Percentiles rank a stretch among this genome's conserved stretches.
These are phyloP conservation scores for Protonemura montana DNA, from an alignment of 2,888 invertebrate genomes.

Conservation along the genomic window DNA sequence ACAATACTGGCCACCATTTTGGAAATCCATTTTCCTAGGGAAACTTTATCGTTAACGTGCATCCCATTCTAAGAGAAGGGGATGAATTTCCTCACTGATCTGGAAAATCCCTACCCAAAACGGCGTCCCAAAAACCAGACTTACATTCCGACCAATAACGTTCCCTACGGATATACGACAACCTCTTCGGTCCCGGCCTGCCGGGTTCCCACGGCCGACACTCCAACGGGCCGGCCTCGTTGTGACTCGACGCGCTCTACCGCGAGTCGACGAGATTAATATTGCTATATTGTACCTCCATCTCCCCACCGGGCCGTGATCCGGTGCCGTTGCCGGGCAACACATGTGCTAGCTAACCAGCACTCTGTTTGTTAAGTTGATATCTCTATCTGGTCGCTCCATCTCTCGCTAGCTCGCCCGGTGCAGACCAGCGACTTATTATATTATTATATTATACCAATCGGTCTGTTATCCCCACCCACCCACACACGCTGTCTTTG, in stretches of 20 bases:
- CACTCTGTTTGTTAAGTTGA: constrained; percentile 17
- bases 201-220: not conserved
- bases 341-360: not conserved
- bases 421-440: not conserved
- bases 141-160: too few relatives aligned
- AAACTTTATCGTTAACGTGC: too few relatives aligned
- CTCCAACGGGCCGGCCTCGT: not conserved
- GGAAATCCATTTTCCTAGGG: too few relatives aligned
- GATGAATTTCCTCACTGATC: too few relatives aligned
- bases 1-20: too few relatives aligned
- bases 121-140: too few relatives aligned
- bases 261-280: not conserved
- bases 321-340: not conserved
- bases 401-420: not conserved
- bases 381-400: not conserved
- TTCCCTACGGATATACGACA: not conserved
- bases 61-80: too few relatives aligned
- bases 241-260: not conserved
- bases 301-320: too few relatives aligned
- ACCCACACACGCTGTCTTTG: not conserved
- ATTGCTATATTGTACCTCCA: constrained; percentile 23
- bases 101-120: too few relatives aligned
- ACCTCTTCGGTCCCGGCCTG: not conserved
- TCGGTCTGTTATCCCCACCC: not conserved
- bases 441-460: constrained; percentile 12